These are phyloP conservation scores for Drosophila robusta DNA, from an alignment of 2,888 invertebrate species.

Conservation along the genomic window DNA sequence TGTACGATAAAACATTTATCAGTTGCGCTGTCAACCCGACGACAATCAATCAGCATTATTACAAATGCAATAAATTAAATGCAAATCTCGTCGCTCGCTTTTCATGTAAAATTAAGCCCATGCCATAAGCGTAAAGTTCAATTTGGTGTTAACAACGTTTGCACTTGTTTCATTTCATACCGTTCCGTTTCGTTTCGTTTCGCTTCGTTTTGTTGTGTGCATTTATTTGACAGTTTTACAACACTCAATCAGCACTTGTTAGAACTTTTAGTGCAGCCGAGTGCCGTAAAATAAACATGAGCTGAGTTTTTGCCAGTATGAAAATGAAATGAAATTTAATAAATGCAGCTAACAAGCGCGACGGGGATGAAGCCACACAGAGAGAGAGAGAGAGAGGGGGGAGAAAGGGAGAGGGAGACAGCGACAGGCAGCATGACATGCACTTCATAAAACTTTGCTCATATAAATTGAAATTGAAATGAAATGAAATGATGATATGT, in stretches of 20 bases:
- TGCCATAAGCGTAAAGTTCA: conserved; percentile 70
- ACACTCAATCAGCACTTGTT: conserved; percentile 78
- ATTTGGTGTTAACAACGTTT: conserved; percentile 64
- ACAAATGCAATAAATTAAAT: conserved; percentile 49
- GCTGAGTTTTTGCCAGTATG: conserved; percentile 47
- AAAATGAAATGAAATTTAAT: conserved; percentile 76
- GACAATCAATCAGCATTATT: conserved; percentile 41
- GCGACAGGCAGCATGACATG: conserved; percentile 66
- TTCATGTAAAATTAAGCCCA: conserved; percentile 42
- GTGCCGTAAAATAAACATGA: conserved; percentile 76
- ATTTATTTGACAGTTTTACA: conserved; percentile 75
- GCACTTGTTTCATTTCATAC: conserved; percentile 20
- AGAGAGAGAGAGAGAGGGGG: background rate
- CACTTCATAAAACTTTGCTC: conserved; percentile 81
- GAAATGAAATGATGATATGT: conserved; percentile 67
- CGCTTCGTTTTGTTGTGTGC: conserved; percentile 23
- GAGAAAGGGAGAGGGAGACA: conserved; percentile 10
- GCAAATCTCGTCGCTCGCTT: conserved; percentile 35
- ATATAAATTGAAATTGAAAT: conserved; percentile 79
- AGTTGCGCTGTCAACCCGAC: background rate
- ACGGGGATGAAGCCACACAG: background rate
- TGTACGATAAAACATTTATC: conserved; percentile 15
- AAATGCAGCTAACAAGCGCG: conserved; percentile 50
- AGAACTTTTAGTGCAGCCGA: conserved; percentile 73
- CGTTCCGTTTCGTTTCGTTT: conserved; percentile 11